Percentiles rank a stretch among this genome's conserved stretches.
These are phyloP conservation scores for Pegea sp. DNA, from an alignment of 23 tunicate species.

Conservation along the genomic window DNA sequence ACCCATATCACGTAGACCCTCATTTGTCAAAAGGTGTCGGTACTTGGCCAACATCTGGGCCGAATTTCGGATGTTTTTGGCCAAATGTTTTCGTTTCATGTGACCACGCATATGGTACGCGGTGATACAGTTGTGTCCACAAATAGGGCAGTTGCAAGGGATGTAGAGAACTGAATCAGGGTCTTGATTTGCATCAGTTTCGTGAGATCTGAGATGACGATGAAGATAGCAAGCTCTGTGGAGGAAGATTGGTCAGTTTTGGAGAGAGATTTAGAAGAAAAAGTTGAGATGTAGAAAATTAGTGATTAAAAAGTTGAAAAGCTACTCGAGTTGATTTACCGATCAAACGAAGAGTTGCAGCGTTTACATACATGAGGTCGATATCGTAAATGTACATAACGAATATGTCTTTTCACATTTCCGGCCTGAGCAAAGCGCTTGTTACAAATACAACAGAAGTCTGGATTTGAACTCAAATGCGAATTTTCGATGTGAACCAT, in stretches of 20 bases:
- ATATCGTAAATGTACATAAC: conserved; percentile 75
- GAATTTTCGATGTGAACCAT: conserved; percentile 62
- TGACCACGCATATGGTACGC: conserved; percentile 69
- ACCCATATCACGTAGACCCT: no score
- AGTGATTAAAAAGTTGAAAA: no score
- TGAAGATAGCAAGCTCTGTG: conserved; percentile 74
- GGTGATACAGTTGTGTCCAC: conserved; percentile 63
- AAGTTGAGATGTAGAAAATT: no score
- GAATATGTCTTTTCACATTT: conserved; percentile 79
- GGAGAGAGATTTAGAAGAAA: no score
- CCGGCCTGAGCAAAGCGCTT: conserved; percentile 91
- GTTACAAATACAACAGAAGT: conserved; percentile 66
- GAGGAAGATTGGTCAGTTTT: no score
- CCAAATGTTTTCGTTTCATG: conserved; percentile 71
- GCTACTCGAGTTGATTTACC: conserved; percentile 32
- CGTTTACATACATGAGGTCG: conserved; percentile 71
- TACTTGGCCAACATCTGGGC: conserved; percentile 24
- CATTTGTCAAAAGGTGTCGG: conserved; percentile 45
- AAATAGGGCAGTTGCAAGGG: conserved; percentile 75
- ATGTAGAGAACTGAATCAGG: conserved; percentile 15
- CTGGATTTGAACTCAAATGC: conserved; percentile 47
- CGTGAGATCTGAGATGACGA: conserved; percentile 77
- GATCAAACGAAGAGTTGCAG: conserved; percentile 66
- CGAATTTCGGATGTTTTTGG: conserved; percentile 48
- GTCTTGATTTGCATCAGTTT: conserved; percentile 4